phyloP scores from a whole-genome alignment of 2,888 invertebrate species.

The Lamellibrachia columna region DNA sequence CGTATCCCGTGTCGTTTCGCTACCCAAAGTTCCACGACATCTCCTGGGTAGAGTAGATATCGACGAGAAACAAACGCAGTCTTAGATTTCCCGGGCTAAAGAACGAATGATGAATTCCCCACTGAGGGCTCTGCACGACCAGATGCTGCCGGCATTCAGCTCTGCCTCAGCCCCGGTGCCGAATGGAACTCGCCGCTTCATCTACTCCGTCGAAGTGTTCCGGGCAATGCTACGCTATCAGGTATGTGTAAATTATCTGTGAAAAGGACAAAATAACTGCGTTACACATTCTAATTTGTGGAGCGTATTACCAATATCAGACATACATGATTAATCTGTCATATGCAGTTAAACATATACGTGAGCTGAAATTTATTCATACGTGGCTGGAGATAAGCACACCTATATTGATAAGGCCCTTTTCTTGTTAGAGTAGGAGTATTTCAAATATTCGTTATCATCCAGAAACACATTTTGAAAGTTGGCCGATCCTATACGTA shows the following conservation, averaged over 20 bases:
- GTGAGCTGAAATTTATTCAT: neutral
- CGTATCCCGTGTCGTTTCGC: neutral
- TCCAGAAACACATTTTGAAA: neutral
- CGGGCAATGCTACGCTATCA: neutral
- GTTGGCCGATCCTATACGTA: neutral
- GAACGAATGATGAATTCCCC: neutral
- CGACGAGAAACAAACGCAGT: neutral
- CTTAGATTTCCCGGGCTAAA: neutral
- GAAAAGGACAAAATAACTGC: neutral
- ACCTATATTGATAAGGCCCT: too few species aligned
- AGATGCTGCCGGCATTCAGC: neutral
- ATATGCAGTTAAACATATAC: too few species aligned
- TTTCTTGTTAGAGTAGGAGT: neutral
- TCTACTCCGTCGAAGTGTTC: neutral
- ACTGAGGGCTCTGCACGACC: neutral
- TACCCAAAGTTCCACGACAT: neutral
- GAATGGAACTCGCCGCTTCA: neutral
- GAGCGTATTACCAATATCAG: too few species aligned
- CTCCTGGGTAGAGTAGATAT: neutral
- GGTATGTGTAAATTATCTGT: neutral
- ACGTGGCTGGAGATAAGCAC: neutral
- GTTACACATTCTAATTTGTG: too few species aligned
- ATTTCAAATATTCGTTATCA: neutral
- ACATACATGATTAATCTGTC: too few species aligned
- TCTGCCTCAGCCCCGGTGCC: neutral